These are phyloP conservation scores for Caenorhabditis latens DNA, from an alignment of 1,140 invertebrate species.

Conservation along the genomic window DNA sequence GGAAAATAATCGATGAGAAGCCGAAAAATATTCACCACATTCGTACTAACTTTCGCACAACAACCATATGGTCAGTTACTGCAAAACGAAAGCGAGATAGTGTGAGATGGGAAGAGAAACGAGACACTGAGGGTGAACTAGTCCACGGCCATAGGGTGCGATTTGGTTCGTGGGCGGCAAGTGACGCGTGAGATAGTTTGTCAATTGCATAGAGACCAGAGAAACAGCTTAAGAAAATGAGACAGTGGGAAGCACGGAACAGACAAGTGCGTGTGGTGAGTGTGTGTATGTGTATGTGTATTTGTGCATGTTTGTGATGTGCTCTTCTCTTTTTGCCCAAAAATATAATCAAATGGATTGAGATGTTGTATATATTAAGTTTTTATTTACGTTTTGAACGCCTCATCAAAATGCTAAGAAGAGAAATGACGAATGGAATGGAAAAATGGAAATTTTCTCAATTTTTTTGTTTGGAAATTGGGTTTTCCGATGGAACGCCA, in stretches of 20 bases:
- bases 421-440: no score
- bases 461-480: no score
- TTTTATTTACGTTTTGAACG: no score
- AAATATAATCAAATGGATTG: neutral
- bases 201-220: neutral
- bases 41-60: no score
- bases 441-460: no score
- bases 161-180: conserved; percentile 13
- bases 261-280: conserved; percentile 10
- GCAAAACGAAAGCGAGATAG: neutral
- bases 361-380: neutral
- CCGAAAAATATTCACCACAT: no score
- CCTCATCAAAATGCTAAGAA: no score
- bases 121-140: neutral
- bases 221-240: conserved; percentile 35
- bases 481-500: no score
- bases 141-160: conserved; percentile 39
- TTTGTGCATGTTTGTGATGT: neutral
- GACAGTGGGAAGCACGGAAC: conserved; percentile 24
- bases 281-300: conserved; percentile 3
- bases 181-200: neutral
- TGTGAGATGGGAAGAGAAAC: neutral
- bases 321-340: conserved; percentile 3
- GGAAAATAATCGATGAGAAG: no score
- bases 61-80: conserved; percentile 46